A percentile compares a stretch with the other conserved stretches of the same genome.
Conservation (phyloP, 2,888 invertebrate genomes). For the Ormyrus rosae region DNA sequence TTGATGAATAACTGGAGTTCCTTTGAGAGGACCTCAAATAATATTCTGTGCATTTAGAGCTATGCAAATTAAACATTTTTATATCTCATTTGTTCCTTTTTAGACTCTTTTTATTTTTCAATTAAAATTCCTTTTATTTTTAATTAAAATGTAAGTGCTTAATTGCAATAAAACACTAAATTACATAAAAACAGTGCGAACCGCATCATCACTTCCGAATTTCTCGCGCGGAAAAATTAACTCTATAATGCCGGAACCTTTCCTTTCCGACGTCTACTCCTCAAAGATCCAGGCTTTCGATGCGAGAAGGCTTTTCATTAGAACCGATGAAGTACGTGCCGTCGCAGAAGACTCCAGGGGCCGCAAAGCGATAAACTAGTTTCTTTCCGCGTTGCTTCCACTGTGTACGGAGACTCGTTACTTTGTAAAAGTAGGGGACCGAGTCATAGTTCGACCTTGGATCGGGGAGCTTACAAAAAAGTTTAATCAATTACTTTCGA, state of each 20-base stretch:
- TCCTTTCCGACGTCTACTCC: not conserved
- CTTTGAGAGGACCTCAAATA: no score
- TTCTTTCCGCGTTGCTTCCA: constrained; percentile 10
- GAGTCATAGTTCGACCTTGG: no score
- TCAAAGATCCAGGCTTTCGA: not conserved
- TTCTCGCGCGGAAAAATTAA: not conserved
- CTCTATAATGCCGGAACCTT: not conserved
- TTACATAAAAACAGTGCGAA: not conserved
- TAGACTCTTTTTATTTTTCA: no score
- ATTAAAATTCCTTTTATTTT: not conserved
- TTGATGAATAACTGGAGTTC: no score
- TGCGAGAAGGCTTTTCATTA: constrained; percentile 38
- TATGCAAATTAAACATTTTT: no score
- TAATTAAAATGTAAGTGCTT: not conserved
- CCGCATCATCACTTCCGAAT: not conserved
- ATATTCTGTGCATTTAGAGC: no score
- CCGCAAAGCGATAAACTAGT: constrained; percentile 24
- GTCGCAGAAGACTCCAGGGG: not conserved
- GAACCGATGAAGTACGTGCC: constrained; percentile 42
- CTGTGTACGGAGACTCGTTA: no score
- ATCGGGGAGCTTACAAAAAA: no score
- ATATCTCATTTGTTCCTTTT: no score
- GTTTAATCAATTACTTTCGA: no score
- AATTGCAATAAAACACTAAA: not conserved
- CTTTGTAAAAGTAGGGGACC: no score